A percentile compares a stretch with the other conserved stretches of the same genome.
Conservation (phyloP, 2,797 vertebrate species). For the Oreonectes daqikongensis region DNA sequence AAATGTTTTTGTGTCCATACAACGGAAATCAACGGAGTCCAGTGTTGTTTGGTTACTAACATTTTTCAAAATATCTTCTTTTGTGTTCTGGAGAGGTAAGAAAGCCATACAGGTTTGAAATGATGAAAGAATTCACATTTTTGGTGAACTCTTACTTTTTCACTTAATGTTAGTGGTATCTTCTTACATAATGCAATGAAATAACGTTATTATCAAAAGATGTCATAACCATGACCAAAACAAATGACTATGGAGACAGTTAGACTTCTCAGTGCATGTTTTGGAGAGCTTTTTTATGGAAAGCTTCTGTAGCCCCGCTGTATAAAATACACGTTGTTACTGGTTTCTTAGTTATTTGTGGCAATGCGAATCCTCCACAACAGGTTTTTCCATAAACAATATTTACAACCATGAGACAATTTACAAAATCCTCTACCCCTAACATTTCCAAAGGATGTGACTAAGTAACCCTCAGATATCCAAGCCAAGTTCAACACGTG, state of each 20-base stretch:
- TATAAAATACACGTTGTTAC: conserved; percentile 15
- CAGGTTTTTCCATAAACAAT: conserved; percentile 6
- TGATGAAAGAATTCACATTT: no score
- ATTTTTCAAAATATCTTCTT: no score
- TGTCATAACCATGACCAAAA: background rate
- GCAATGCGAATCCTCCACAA: conserved; percentile 18
- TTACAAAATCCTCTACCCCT: conserved; percentile 27
- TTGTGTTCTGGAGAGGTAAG: no score
- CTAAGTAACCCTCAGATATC: conserved; percentile 36
- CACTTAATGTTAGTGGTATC: no score
- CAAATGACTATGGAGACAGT: background rate
- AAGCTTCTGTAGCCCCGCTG: background rate
- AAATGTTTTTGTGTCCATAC: no score
- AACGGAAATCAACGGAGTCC: no score
- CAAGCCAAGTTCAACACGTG: conserved; percentile 39
- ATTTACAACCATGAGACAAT: background rate
- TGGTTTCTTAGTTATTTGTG: conserved; percentile 12
- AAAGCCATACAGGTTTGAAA: no score
- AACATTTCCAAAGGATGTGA: conserved; percentile 45
- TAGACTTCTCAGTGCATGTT: background rate
- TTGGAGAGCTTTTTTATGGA: conserved; percentile 6
- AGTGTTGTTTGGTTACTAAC: no score
- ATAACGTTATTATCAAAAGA: background rate
- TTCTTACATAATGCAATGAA: background rate
- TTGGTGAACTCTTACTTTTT: no score